Percentiles rank a stretch among this genome's conserved stretches.
phyloP scores from a whole-genome alignment of 2,888 invertebrate species.

The Sclerodermus sp. region DNA sequence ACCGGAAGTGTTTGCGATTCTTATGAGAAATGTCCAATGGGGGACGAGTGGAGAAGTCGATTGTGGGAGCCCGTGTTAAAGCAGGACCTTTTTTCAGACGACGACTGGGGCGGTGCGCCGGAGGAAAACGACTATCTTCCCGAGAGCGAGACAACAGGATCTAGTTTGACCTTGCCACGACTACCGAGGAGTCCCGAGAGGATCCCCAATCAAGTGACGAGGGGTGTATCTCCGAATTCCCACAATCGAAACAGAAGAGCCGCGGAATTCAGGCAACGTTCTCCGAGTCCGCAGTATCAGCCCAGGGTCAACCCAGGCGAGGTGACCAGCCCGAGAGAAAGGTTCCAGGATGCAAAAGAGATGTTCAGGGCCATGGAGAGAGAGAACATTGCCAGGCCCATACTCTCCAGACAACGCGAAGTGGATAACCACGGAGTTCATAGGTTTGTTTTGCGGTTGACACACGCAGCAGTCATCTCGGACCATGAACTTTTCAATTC shows the following conservation, averaged over 20 bases:
- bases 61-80: no score
- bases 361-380: slow-evolving; percentile 81
- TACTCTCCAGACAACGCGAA: slow-evolving; percentile 36
- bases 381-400: slow-evolving; percentile 57
- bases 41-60: no score
- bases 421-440: slow-evolving; percentile 39
- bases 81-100: slow-evolving; percentile 65
- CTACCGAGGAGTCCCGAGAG: slow-evolving; percentile 50
- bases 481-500: no score
- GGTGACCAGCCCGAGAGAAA: slow-evolving; percentile 67
- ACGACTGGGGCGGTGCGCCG: slow-evolving; percentile 66
- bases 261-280: slow-evolving; percentile 58
- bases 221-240: slow-evolving; percentile 42
- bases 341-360: slow-evolving; percentile 84
- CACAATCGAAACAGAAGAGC: slow-evolving; percentile 55
- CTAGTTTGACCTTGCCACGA: slow-evolving; percentile 46
- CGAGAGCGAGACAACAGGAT: slow-evolving; percentile 36
- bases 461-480: no score
- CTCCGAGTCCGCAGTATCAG: slow-evolving; percentile 59
- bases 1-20: background rate
- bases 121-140: slow-evolving; percentile 49
- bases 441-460: slow-evolving; percentile 29
- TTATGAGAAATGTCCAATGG: slow-evolving; percentile 21
- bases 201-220: slow-evolving; percentile 24
- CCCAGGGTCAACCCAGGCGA: slow-evolving; percentile 51